Evolutionary conservation across 2,888 invertebrate species (phyloP).

Genomic region (Drosophila paranaensis): DNA sequence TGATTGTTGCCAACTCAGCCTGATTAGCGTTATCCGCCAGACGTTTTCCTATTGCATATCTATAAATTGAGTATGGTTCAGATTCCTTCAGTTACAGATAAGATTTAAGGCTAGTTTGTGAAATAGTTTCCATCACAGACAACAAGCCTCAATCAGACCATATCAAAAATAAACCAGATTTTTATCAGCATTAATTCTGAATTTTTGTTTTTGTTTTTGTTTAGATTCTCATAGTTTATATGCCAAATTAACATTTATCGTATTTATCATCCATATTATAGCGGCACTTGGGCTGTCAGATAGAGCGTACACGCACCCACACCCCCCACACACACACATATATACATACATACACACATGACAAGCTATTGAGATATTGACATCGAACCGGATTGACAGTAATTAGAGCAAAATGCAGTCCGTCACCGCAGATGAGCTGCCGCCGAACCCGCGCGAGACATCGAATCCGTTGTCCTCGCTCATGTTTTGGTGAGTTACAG

Average conservation of each 20-base stretch:
- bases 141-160: not conserved
- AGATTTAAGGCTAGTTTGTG: constrained; percentile 1
- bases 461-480: constrained; percentile 88
- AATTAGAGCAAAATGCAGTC: constrained; percentile 80
- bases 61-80: constrained; percentile 1
- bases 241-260: constrained; percentile 7
- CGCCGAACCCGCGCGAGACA: constrained; percentile 87
- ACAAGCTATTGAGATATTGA: constrained; percentile 44
- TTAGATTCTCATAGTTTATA: not conserved
- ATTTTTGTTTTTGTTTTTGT: not conserved
- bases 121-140: not conserved
- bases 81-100: constrained; percentile 5
- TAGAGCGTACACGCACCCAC: not conserved
- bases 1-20: constrained; percentile 22
- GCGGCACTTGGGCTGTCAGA: constrained; percentile 45
- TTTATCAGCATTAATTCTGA: not conserved
- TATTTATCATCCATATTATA: constrained; percentile 36
- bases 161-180: not conserved
- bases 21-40: constrained; percentile 21
- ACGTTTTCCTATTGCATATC: constrained; percentile 16
- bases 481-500: constrained; percentile 86
- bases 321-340: not conserved
- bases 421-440: constrained; percentile 83
- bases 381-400: constrained; percentile 40
- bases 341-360: constrained; percentile 15